Percentiles rank a stretch among this genome's conserved stretches.
phyloP scores from a whole-genome alignment of 1,140 invertebrate genomes.

The Dreissena rostriformis region DNA sequence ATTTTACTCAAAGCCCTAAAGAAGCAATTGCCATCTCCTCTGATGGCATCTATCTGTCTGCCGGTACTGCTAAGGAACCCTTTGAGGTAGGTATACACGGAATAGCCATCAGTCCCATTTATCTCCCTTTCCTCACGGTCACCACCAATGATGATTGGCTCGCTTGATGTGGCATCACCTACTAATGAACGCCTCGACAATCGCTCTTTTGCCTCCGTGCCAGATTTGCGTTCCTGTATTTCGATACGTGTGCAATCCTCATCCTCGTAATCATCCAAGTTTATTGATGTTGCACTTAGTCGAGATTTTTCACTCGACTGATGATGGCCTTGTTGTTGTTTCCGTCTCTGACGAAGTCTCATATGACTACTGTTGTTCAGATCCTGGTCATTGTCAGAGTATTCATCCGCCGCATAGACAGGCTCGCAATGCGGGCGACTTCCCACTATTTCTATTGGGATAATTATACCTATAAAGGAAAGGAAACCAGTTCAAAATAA shows the following conservation, averaged over 20 bases:
- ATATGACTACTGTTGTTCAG: neutral
- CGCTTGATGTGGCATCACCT: neutral
- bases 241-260: neutral
- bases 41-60: conserved; percentile 72
- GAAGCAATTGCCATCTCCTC: conserved; percentile 79
- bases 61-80: conserved; percentile 36
- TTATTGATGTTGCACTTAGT: neutral
- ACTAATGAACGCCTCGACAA: neutral
- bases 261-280: neutral
- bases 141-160: neutral
- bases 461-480: neutral
- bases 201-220: neutral
- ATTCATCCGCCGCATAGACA: neutral
- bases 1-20: conserved; percentile 76
- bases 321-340: conserved; percentile 25
- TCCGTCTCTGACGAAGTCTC: conserved; percentile 14
- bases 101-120: conserved; percentile 39
- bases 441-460: conserved; percentile 12
- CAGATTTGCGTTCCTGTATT: neutral
- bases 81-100: conserved; percentile 50
- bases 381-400: neutral
- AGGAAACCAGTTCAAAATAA: no score
- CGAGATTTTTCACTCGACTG: neutral
- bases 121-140: conserved; percentile 15
- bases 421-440: neutral